phyloP scores from a whole-genome alignment of 1,140 invertebrate genomes.

The Mya arenaria region DNA sequence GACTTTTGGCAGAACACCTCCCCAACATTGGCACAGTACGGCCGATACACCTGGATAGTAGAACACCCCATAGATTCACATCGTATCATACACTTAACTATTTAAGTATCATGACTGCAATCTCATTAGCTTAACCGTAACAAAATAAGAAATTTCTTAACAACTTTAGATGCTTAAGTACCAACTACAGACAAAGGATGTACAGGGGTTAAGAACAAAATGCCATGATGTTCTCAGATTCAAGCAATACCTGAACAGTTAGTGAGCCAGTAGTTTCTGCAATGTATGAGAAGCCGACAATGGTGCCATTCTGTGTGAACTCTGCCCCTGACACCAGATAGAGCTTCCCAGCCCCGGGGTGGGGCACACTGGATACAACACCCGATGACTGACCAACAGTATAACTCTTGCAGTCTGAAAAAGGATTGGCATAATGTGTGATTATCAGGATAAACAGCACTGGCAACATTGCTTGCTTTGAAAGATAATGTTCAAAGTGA shows the following conservation, averaged over 20 bases:
- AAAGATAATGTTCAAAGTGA: too few relatives aligned
- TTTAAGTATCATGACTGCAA: too few relatives aligned
- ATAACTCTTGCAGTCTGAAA: conserved; percentile 44
- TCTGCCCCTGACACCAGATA: conserved; percentile 49
- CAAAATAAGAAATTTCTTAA: too few relatives aligned
- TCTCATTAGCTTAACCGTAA: too few relatives aligned
- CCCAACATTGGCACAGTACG: conserved; percentile 24
- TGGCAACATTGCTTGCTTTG: too few relatives aligned
- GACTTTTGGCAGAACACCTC: conserved; percentile 55
- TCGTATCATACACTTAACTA: too few relatives aligned
- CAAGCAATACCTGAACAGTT: conserved; percentile 60
- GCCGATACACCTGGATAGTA: conserved; percentile 53
- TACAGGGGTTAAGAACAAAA: too few relatives aligned
- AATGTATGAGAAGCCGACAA: conserved; percentile 54
- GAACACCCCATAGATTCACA: too few relatives aligned
- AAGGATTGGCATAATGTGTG: background rate
- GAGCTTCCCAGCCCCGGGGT: conserved; percentile 44
- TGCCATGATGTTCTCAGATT: too few relatives aligned
- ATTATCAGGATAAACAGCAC: too few relatives aligned
- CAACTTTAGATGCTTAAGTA: too few relatives aligned
- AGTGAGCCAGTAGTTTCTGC: conserved; percentile 33
- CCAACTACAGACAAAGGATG: too few relatives aligned
- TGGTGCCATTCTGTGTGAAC: conserved; percentile 51
- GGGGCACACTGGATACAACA: conserved; percentile 1
- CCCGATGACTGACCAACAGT: conserved; percentile 50